Evolutionary conservation across 2,113 vertebrate genomes (phyloP).

Genomic region (Misgurnus anguillicaudatus): DNA sequence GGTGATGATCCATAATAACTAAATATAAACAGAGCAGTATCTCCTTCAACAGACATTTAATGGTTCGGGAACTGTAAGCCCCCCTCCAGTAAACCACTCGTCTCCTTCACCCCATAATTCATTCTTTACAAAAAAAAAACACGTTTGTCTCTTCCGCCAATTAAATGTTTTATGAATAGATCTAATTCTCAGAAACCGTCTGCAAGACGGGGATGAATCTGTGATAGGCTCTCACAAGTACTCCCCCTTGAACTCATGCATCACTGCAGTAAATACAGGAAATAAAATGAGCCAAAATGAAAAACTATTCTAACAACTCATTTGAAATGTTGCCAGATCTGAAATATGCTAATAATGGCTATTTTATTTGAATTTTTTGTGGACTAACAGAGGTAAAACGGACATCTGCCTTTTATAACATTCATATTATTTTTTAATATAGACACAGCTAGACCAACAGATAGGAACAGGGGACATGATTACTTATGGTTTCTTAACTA

Average conservation of each 20-base stretch:
- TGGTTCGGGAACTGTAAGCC: background rate
- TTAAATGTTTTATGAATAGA: conserved; percentile 58
- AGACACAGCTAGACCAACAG: too few species aligned
- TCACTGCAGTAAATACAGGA: too few species aligned
- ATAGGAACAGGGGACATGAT: too few species aligned
- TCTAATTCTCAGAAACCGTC: conserved; percentile 47
- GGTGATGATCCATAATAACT: conserved; percentile 10
- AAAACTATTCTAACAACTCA: background rate
- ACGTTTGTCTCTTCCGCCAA: conserved; percentile 39
- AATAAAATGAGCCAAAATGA: too few species aligned
- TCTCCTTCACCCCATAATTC: background rate
- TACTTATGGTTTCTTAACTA: too few species aligned
- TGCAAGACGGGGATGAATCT: background rate
- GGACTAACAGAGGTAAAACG: too few species aligned
- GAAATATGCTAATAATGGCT: background rate
- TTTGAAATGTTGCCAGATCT: background rate
- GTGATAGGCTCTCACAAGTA: background rate
- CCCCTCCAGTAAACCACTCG: background rate
- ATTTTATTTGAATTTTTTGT: too few species aligned
- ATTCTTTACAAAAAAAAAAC: background rate
- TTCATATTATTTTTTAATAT: too few species aligned
- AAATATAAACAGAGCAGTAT: conserved; percentile 37
- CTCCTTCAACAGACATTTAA: conserved; percentile 1
- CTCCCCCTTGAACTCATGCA: too few species aligned
- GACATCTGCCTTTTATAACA: too few species aligned